Conservation (phyloP, 2,888 invertebrate genomes). For the Lydus trimaculatus region DNA sequence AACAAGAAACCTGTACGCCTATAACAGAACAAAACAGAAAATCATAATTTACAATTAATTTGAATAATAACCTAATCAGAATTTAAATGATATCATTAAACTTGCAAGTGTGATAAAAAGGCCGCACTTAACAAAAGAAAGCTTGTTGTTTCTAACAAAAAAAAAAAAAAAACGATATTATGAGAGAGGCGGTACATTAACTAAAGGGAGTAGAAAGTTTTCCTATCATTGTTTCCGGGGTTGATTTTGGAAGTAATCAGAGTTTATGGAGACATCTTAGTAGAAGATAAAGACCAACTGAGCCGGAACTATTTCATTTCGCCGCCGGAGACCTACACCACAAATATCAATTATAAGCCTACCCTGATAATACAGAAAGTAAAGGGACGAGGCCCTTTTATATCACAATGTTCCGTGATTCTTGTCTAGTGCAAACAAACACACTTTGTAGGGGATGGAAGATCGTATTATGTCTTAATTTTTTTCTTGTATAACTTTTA, state of each 20-base stretch:
- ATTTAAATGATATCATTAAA: background rate
- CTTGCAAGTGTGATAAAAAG: background rate
- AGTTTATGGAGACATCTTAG: conserved; percentile 60
- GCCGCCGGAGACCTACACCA: conserved; percentile 49
- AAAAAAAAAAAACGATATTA: conserved; percentile 21
- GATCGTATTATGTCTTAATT: conserved; percentile 18
- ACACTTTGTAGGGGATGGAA: background rate
- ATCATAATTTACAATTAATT: conserved; percentile 13
- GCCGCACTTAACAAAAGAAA: background rate
- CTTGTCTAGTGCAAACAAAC: conserved; percentile 11
- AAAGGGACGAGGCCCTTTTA: conserved; percentile 42
- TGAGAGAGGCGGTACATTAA: conserved; percentile 6
- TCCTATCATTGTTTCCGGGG: conserved; percentile 45
- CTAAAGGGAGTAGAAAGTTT: conserved; percentile 44
- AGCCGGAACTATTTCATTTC: conserved; percentile 58
- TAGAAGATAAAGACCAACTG: conserved; percentile 58
- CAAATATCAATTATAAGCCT: conserved; percentile 59
- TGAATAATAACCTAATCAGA: background rate
- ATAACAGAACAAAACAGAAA: conserved; percentile 57
- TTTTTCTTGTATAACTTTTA: background rate
- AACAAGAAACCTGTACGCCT: conserved; percentile 63
- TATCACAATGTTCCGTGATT: conserved; percentile 36
- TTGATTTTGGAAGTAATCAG: conserved; percentile 54
- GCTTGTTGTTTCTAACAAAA: conserved; percentile 1
- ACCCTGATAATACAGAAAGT: conserved; percentile 46